Evolutionary conservation across 2,797 vertebrate species (phyloP).

Genomic region (Sandelia bainsii): DNA sequence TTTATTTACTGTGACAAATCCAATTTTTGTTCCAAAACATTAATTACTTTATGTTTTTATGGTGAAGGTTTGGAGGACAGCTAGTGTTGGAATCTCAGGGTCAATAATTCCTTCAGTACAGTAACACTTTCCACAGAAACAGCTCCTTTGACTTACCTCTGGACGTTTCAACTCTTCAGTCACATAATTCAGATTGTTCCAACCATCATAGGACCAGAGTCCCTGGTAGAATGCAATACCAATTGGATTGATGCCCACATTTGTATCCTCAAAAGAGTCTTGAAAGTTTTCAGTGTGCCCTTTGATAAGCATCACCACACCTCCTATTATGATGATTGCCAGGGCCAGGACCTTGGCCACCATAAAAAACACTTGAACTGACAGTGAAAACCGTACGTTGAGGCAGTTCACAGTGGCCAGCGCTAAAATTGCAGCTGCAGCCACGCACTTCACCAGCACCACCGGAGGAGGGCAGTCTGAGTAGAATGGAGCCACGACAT

Average conservation of each 20-base stretch:
- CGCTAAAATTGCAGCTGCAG: constrained; percentile 84
- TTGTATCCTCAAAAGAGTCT: constrained; percentile 86
- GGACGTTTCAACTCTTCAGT: constrained; percentile 90
- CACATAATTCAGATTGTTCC: constrained; percentile 91
- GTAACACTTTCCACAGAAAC: neutral
- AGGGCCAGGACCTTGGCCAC: constrained; percentile 86
- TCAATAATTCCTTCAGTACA: neutral
- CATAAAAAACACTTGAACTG: constrained; percentile 86
- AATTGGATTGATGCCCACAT: constrained; percentile 75
- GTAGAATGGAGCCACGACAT: constrained; percentile 86
- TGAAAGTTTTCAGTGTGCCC: constrained; percentile 83
- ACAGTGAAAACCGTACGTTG: constrained; percentile 84
- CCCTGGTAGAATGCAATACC: constrained; percentile 92
- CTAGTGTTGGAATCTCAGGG: too few relatives aligned
- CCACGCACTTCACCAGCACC: constrained; percentile 78
- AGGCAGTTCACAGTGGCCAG: constrained; percentile 87
- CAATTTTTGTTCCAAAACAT: neutral
- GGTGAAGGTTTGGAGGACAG: neutral
- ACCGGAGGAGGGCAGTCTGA: constrained; percentile 82
- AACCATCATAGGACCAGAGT: constrained; percentile 92
- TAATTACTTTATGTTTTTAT: neutral
- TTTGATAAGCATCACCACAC: constrained; percentile 80
- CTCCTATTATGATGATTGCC: constrained; percentile 83
- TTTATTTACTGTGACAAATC: neutral
- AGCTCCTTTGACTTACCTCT: constrained; percentile 78